phyloP scores from a whole-genome alignment of 2,113 vertebrate species.

The Phalacrocorax brasilianus region DNA sequence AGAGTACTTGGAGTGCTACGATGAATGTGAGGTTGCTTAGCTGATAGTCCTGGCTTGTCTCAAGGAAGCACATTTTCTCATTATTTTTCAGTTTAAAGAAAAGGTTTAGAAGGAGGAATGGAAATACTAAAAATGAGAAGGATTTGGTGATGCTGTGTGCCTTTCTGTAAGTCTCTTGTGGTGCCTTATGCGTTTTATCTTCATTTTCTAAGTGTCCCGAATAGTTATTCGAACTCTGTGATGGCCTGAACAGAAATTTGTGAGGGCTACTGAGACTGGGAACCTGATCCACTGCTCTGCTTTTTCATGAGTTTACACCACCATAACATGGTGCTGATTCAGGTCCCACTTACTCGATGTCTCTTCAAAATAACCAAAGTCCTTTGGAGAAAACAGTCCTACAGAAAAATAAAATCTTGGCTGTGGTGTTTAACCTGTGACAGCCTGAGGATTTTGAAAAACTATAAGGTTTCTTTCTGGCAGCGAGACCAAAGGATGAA shows the following conservation, averaged over 20 bases:
- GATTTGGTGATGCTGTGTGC: background rate
- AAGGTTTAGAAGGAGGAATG: constrained; percentile 22
- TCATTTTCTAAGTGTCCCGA: background rate
- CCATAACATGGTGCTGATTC: background rate
- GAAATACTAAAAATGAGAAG: constrained; percentile 43
- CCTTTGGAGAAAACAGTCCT: background rate
- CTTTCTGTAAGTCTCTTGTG: background rate
- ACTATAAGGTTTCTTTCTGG: background rate
- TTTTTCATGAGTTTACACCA: background rate
- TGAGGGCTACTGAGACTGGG: background rate
- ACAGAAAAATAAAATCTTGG: background rate
- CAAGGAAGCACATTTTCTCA: constrained; percentile 40
- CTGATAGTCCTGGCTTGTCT: constrained; percentile 44
- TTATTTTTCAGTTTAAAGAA: constrained; percentile 27
- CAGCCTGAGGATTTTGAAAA: background rate
- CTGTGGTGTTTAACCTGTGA: background rate
- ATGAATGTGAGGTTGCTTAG: constrained; percentile 43
- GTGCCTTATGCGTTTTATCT: background rate
- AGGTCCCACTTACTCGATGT: background rate
- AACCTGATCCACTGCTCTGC: background rate
- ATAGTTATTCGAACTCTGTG: background rate
- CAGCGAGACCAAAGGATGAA: background rate
- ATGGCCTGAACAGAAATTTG: background rate
- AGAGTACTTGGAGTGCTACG: constrained; percentile 23
- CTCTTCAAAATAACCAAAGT: background rate